A percentile compares a stretch with the other conserved stretches of the same genome.
Conservation (phyloP, 2,113 vertebrate genomes). For the Leucosticte australis region DNA sequence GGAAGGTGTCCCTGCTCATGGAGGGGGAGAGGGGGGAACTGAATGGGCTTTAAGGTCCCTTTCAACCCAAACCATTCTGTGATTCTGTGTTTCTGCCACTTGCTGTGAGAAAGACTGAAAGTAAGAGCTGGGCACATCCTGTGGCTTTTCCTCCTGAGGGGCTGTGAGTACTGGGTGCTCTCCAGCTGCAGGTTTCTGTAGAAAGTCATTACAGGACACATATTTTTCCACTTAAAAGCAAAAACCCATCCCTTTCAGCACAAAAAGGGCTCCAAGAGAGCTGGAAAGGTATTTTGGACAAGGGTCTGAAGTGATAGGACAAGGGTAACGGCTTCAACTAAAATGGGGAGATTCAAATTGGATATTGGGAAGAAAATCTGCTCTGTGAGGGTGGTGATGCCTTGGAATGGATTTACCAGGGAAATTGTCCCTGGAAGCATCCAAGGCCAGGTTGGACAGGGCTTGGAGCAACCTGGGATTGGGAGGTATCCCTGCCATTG, state of each 20-base stretch:
- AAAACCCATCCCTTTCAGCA: not conserved
- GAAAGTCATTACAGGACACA: not conserved
- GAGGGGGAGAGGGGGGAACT: not conserved
- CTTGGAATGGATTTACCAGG: not conserved
- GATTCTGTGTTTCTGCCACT: not conserved
- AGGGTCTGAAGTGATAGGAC: not conserved
- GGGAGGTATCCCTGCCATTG: not conserved
- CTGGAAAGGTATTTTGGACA: not conserved
- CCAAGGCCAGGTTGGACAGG: rapidly evolving
- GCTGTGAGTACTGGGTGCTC: not conserved
- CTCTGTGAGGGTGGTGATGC: not conserved
- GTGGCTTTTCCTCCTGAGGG: not conserved
- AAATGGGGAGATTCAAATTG: not conserved
- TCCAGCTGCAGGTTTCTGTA: not conserved
- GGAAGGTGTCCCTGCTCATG: not conserved
- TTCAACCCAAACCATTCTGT: not conserved
- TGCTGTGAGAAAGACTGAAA: not conserved
- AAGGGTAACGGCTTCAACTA: rapidly evolving
- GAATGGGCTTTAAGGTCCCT: not conserved
- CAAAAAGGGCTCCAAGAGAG: not conserved
- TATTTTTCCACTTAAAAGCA: not conserved
- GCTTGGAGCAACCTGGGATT: not conserved
- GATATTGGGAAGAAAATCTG: not conserved
- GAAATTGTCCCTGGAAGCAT: not conserved
- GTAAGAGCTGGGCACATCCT: not conserved